These are phyloP conservation scores for Harpagoxenus sublaevis DNA, from an alignment of 2,888 invertebrate species.

Conservation along the genomic window DNA sequence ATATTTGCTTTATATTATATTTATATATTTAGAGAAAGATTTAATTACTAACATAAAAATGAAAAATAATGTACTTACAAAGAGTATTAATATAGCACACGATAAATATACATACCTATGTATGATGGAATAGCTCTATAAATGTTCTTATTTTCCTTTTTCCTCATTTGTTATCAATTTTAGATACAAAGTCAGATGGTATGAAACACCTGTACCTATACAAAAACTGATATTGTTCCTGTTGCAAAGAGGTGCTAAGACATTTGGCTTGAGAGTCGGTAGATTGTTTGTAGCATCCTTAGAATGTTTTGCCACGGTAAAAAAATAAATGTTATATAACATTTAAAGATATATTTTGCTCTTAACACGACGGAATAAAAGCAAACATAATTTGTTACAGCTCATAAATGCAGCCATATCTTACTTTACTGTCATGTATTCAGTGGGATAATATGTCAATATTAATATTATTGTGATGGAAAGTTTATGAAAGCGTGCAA, in stretches of 20 bases:
- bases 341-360: background rate
- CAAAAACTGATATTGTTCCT: background rate
- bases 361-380: background rate
- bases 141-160: background rate
- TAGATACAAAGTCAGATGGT: background rate
- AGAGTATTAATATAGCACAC: no score
- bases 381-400: background rate
- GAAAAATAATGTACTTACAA: no score
- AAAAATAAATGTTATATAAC: no score
- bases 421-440: conserved; percentile 39
- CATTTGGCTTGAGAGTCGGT: background rate
- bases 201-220: background rate
- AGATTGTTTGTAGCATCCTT: background rate
- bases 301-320: background rate
- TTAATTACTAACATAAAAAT: no score
- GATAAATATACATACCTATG: background rate
- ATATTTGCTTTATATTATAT: background rate
- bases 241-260: background rate
- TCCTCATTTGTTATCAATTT: background rate
- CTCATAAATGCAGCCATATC: background rate
- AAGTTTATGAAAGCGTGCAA: background rate
- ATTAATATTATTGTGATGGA: background rate
- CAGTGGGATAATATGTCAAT: background rate
- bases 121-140: background rate
- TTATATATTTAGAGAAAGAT: no score